A percentile compares a stretch with the other conserved stretches of the same genome.
Evolutionary conservation across 2,797 vertebrate genomes (phyloP).

Genomic region (Acanthis flammea): DNA sequence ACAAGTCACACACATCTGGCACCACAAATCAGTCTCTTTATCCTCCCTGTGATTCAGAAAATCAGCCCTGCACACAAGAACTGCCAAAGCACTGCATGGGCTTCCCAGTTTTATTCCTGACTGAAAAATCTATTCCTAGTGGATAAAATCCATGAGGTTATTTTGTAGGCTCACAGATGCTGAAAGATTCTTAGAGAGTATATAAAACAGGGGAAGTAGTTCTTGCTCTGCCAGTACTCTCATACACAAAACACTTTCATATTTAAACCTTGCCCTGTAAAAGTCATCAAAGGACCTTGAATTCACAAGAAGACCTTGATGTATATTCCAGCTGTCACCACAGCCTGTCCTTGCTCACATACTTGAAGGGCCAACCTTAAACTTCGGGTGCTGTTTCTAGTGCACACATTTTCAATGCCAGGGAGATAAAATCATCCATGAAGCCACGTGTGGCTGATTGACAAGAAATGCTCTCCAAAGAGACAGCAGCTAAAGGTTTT

Average conservation of each 20-base stretch:
- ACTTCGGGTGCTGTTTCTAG: fast-evolving
- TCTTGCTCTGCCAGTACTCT: background rate
- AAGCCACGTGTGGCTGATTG: fast-evolving
- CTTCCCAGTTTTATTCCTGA: background rate
- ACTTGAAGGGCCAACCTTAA: background rate
- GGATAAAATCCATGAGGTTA: background rate
- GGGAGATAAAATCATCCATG: background rate
- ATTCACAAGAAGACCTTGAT: background rate
- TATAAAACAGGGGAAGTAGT: background rate
- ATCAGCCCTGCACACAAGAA: background rate
- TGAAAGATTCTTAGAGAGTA: background rate
- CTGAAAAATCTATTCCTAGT: background rate
- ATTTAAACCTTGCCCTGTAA: background rate
- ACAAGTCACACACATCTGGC: background rate
- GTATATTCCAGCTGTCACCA: background rate
- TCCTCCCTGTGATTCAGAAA: background rate
- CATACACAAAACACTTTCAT: background rate
- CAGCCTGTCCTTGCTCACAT: background rate
- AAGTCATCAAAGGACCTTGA: background rate
- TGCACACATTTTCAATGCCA: background rate
- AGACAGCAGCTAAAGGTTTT: background rate
- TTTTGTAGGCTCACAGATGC: background rate
- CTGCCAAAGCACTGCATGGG: background rate
- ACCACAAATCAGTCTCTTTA: background rate
- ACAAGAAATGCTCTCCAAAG: background rate